Percentiles rank a stretch among this genome's conserved stretches.
Evolutionary conservation across 1,140 invertebrate genomes (phyloP).

Genomic region (Meloidogyne chitwoodi): DNA sequence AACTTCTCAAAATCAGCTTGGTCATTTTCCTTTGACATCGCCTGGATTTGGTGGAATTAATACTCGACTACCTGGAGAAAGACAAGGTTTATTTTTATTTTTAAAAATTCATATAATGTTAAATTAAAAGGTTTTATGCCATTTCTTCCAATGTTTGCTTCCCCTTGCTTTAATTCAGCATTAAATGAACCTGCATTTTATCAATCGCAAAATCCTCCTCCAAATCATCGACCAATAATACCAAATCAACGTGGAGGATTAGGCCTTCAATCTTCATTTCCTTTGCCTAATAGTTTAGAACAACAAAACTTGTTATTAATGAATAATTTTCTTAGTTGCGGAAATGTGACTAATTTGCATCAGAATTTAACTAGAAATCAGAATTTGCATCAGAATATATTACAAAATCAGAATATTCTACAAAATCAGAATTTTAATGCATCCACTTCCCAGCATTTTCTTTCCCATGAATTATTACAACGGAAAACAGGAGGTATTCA

Average conservation of each 20-base stretch:
- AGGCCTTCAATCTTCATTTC: no score
- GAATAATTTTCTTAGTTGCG: background rate
- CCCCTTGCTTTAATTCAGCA: background rate
- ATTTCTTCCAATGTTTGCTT: background rate
- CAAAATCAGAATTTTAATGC: no score
- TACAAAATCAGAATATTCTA: background rate
- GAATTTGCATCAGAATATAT: background rate
- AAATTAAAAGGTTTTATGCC: background rate
- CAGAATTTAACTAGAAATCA: background rate
- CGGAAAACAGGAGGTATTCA: background rate
- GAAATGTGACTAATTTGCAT: background rate
- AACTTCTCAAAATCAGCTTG: background rate
- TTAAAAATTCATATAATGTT: no score
- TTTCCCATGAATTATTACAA: background rate
- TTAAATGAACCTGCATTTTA: background rate
- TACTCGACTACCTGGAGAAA: background rate
- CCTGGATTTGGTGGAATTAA: background rate
- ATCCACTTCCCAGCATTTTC: background rate
- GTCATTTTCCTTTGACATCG: background rate
- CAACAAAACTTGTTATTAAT: background rate
- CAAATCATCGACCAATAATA: background rate
- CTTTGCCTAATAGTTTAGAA: no score
- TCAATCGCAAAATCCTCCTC: background rate
- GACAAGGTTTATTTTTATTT: background rate
- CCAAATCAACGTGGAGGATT: background rate